A percentile compares a stretch with the other conserved stretches of the same genome.
Conservation (phyloP, 2,113 vertebrate species). For the Donacobius atricapilla region DNA sequence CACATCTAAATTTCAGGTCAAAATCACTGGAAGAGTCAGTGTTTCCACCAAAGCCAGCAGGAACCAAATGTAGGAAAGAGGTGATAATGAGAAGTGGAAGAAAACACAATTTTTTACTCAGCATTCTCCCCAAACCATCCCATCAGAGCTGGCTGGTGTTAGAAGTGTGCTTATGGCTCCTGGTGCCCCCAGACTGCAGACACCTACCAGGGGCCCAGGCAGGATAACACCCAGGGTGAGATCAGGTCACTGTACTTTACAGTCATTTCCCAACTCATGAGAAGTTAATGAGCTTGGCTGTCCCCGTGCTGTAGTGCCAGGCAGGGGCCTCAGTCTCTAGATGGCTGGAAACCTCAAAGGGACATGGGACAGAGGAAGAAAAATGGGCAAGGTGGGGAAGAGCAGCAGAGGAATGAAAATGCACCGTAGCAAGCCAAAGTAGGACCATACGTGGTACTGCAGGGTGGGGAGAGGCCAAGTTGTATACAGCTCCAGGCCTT, state of each 20-base stretch:
- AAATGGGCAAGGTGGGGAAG: accelerated
- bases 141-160: background rate
- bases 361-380: background rate
- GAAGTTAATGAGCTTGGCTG: accelerated
- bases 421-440: accelerated
- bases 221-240: background rate
- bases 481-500: background rate
- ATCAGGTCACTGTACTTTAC: background rate
- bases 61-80: background rate
- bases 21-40: background rate
- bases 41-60: background rate
- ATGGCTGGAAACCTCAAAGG: background rate
- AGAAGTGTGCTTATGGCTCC: accelerated
- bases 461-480: background rate
- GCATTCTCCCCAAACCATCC: accelerated
- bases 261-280: background rate
- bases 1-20: background rate
- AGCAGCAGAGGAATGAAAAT: background rate
- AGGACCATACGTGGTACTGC: accelerated
- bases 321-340: background rate
- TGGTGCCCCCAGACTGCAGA: background rate
- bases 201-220: no score
- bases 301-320: no score
- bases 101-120: background rate
- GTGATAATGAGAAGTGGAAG: background rate